These are phyloP conservation scores for Tragelaphus scriptus DNA, from an alignment of 2,113 vertebrate species.

Conservation along the genomic window DNA sequence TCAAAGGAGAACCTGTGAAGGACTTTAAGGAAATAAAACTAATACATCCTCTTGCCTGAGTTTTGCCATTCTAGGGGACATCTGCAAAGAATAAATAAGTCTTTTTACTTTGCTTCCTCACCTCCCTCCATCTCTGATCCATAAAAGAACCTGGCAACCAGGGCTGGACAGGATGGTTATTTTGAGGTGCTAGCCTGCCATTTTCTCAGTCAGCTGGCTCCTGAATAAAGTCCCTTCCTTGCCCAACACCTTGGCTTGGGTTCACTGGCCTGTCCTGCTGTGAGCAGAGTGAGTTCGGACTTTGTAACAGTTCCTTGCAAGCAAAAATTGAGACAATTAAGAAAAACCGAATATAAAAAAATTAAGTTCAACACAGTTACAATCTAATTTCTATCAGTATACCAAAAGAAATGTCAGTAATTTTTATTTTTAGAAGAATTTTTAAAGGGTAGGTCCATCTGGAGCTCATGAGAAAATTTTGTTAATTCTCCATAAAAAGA, in stretches of 20 bases:
- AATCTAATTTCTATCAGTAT: background rate
- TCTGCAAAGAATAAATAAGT: background rate
- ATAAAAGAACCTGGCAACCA: background rate
- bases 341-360: background rate
- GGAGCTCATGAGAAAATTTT: background rate
- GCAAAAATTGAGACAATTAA: slow-evolving; percentile 5
- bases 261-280: background rate
- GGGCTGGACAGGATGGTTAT: background rate
- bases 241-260: background rate
- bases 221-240: background rate
- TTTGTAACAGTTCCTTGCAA: background rate
- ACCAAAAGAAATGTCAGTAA: background rate
- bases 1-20: background rate
- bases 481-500: slow-evolving; percentile 26
- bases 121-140: background rate
- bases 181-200: background rate
- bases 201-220: background rate
- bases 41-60: background rate
- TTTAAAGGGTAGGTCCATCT: background rate
- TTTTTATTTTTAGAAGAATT: background rate
- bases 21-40: background rate
- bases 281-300: background rate
- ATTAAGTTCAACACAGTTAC: background rate
- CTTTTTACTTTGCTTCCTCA: background rate
- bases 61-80: background rate